Evolutionary conservation across 2,113 vertebrate genomes (phyloP).

Genomic region (Microtus oregoni): DNA sequence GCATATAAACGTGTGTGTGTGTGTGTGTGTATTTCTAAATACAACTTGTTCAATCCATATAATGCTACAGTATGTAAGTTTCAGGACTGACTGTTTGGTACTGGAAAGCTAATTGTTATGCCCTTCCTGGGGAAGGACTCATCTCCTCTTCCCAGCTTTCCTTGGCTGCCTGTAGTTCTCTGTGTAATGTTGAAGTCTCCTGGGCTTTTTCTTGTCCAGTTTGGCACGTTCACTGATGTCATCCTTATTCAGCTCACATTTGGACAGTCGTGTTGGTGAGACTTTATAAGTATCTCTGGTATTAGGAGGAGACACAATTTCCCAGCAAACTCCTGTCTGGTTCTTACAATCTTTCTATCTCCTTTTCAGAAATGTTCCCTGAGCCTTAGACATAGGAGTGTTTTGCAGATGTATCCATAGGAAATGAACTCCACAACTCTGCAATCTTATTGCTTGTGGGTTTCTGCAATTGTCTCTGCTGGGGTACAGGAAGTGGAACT

Average conservation of each 20-base stretch:
- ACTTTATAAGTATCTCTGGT: not conserved
- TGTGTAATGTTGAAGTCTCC: not conserved
- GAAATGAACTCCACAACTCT: not conserved
- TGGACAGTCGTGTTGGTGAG: not conserved
- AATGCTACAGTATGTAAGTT: not conserved
- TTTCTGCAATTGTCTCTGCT: not conserved
- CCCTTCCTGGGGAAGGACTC: not conserved
- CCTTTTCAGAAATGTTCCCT: not conserved
- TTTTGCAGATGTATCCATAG: not conserved
- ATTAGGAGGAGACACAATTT: not conserved
- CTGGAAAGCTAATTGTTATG: not conserved
- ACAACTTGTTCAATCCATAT: not conserved
- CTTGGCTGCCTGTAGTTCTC: not conserved
- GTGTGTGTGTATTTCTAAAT: not conserved
- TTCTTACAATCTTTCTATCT: not conserved
- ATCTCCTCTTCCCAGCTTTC: not conserved
- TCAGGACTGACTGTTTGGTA: not conserved
- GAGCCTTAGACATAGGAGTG: not conserved
- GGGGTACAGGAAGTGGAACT: not conserved
- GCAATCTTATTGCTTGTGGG: not conserved
- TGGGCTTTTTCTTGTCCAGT: not conserved
- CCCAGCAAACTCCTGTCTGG: not conserved
- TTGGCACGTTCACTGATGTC: too few relatives aligned
- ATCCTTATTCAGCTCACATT: not conserved
- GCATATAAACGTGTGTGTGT: not conserved